Evolutionary conservation across 2,797 vertebrate species (phyloP).

Genomic region (Myripristis jacobus): DNA sequence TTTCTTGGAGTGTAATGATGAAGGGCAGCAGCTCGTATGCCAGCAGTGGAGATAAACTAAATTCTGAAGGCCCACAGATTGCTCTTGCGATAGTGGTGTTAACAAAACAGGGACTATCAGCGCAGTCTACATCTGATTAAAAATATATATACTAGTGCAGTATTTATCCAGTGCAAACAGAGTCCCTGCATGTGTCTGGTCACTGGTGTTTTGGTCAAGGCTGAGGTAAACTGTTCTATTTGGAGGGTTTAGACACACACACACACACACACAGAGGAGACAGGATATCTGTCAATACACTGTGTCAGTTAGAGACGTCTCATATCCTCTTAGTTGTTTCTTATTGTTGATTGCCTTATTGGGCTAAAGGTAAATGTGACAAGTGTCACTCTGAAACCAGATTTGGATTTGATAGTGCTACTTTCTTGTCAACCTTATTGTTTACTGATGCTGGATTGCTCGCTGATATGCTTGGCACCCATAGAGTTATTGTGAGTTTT

Average conservation of each 20-base stretch:
- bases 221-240: constrained; percentile 12
- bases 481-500: constrained; percentile 57
- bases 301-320: constrained; percentile 27
- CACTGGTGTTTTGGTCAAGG: constrained; percentile 12
- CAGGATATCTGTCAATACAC: constrained; percentile 54
- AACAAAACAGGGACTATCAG: constrained; percentile 55
- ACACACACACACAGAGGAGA: neutral
- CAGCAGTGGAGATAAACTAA: constrained; percentile 5
- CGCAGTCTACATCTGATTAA: constrained; percentile 72
- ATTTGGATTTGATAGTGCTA: constrained; percentile 25
- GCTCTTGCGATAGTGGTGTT: constrained; percentile 49
- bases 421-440: constrained; percentile 20
- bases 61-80: constrained; percentile 9
- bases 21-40: constrained; percentile 12
- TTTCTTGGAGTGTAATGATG: constrained; percentile 6
- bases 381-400: constrained; percentile 14
- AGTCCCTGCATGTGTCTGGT: constrained; percentile 11
- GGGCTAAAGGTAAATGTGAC: constrained; percentile 18
- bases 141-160: constrained; percentile 5
- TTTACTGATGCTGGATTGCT: constrained; percentile 26
- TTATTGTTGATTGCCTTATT: constrained; percentile 7
- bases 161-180: constrained; percentile 6
- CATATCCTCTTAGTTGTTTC: constrained; percentile 54
- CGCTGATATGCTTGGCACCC: constrained; percentile 41
- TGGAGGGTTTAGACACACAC: constrained; percentile 1